Evolutionary conservation across 2,113 vertebrate species (phyloP).

Genomic region (Myotis davidii): DNA sequence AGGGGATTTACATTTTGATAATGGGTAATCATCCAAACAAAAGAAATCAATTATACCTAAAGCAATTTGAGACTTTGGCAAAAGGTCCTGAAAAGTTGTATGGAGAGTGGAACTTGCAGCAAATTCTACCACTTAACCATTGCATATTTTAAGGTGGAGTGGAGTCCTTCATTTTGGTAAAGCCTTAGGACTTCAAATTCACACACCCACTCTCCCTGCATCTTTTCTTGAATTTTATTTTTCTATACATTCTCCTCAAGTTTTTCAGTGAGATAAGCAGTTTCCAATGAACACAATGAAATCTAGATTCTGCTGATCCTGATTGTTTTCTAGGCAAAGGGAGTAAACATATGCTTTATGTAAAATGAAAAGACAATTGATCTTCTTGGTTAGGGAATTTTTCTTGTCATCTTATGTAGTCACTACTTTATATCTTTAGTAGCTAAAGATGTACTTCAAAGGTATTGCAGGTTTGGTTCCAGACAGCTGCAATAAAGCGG

Average conservation of each 20-base stretch:
- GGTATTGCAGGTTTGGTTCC: background rate
- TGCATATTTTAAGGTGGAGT: background rate
- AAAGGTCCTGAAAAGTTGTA: background rate
- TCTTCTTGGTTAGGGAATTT: conserved; percentile 7
- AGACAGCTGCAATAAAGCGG: background rate
- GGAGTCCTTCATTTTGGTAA: background rate
- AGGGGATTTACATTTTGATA: conserved; percentile 19
- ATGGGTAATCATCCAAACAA: background rate
- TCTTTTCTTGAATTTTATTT: conserved; percentile 15
- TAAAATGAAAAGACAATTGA: background rate
- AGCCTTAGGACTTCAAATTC: background rate
- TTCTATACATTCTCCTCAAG: background rate
- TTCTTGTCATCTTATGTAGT: background rate
- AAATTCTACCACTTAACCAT: background rate
- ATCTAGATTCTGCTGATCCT: conserved; percentile 12
- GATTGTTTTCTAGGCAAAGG: background rate
- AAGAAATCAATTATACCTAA: background rate
- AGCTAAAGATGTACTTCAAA: background rate
- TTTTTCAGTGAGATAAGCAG: background rate
- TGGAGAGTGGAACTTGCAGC: background rate
- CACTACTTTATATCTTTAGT: conserved; percentile 36
- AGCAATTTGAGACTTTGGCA: background rate
- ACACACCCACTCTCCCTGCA: background rate
- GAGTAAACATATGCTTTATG: background rate
- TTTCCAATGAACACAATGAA: conserved; percentile 2